Base-by-base conservation (phyloP, 2,113 vertebrate species). In the Todiramphus saurophagus region DNA sequence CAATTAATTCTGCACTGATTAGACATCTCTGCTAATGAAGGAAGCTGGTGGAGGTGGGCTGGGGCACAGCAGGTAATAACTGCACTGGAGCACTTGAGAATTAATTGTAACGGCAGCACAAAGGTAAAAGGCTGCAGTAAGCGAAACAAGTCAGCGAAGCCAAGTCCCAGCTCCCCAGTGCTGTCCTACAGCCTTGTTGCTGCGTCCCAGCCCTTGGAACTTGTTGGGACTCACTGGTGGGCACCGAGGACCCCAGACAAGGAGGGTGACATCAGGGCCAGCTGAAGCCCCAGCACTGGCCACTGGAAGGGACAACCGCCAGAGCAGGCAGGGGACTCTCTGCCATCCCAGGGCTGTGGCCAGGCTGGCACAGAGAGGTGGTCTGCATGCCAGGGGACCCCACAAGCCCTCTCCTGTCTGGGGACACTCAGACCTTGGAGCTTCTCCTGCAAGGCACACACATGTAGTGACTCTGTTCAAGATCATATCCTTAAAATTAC, bases 151-250 rank as follows among this genome's bases (percentile, higher is more conserved):
- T 13, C 25, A 37, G 55, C 10, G 41, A 30, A 85, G 74, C 25
- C 12, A 33, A 46, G n/a, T 15, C 41, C n/a, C 35, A 48, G 63
- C 27, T 41, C n/a, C 53, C 20, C 1, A 0, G 23, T 15, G 43
- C 74, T 77, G 48, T 33, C 39, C 46, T 30, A 3, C 33, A 19
- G 58, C 30, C 58, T 44, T 13, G 12, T 0, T 16, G 44, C 27
- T 30, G 37, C 55, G 2, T 11, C 27, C 44, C 73, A 67, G 50
- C 41, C 18, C 41, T 11, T 10, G 0, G 4, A 27, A 72, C 8
- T n/a, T 0, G 0, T 13, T 2, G 2, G 58, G 15, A 17, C 25
- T 17, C 75, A 18, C 12, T 0, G 1, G 25, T 11, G 63, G n/a
- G 46, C 3, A 1, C 3, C 1, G 24, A 16, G 72, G 39, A 5